phyloP scores from a whole-genome alignment of 2,888 invertebrate genomes.

The Esperia sulphurella region DNA sequence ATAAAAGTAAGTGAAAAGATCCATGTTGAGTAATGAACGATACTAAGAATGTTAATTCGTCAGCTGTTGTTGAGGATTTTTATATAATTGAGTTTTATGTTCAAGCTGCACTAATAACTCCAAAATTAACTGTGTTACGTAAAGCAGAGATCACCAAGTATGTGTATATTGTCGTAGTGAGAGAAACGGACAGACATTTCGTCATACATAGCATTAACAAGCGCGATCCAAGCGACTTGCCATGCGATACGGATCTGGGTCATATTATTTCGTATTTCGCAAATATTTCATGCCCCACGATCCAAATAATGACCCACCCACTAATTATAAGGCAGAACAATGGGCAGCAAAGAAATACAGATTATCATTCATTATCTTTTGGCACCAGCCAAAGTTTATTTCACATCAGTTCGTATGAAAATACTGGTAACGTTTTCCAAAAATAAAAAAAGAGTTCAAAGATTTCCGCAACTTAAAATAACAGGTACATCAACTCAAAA shows the following conservation, averaged over 20 bases:
- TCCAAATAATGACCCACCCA: conserved; percentile 41
- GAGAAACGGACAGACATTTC: conserved; percentile 49
- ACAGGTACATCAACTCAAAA: conserved; percentile 76
- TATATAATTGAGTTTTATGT: background rate
- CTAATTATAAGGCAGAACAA: conserved; percentile 31
- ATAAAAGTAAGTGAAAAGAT: too few relatives aligned
- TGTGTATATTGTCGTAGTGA: conserved; percentile 58
- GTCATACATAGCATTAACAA: conserved; percentile 29
- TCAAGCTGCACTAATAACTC: background rate
- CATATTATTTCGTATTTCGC: conserved; percentile 64
- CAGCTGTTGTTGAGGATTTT: background rate
- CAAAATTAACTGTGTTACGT: conserved; percentile 9
- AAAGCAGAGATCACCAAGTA: conserved; percentile 18
- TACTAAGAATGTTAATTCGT: too few relatives aligned
- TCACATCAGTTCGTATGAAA: conserved; percentile 45
- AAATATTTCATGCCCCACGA: conserved; percentile 50
- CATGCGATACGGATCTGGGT: conserved; percentile 63
- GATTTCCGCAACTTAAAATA: conserved; percentile 50
- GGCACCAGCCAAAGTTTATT: conserved; percentile 54
- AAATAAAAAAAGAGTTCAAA: conserved; percentile 29
- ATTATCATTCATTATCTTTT: conserved; percentile 32
- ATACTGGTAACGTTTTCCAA: conserved; percentile 40
- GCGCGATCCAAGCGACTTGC: conserved; percentile 43
- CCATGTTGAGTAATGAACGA: background rate
- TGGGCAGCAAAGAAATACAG: conserved; percentile 33